phyloP scores from a whole-genome alignment of 1,140 invertebrate species.

The Latrodectus geometricus region DNA sequence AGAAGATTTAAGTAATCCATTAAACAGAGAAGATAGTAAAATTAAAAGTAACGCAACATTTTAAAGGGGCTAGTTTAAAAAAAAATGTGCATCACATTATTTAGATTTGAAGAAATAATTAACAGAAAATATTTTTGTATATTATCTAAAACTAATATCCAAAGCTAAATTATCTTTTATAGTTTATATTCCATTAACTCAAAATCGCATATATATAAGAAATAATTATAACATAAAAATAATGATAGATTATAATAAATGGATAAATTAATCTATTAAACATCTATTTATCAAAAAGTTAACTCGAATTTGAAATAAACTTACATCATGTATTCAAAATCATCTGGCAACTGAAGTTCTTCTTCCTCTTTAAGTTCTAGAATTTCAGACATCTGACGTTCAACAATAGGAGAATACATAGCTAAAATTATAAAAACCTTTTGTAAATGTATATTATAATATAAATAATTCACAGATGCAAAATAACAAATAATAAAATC shows the following conservation, averaged over 20 bases:
- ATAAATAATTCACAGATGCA: background rate
- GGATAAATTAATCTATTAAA: background rate
- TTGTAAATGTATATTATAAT: too few relatives aligned
- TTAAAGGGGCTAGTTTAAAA: too few relatives aligned
- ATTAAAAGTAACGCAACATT: too few relatives aligned
- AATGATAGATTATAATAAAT: background rate
- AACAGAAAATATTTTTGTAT: too few relatives aligned
- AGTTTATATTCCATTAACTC: too few relatives aligned
- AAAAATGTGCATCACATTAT: too few relatives aligned
- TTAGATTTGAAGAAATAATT: too few relatives aligned
- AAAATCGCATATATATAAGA: background rate
- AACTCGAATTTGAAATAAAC: conserved; percentile 46
- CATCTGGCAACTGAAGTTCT: conserved; percentile 76
- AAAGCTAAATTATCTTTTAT: too few relatives aligned
- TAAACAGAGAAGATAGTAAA: too few relatives aligned
- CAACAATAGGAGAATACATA: conserved; percentile 74
- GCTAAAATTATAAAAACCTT: conserved; percentile 67
- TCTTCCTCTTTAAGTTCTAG: conserved; percentile 79
- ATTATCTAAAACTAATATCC: too few relatives aligned
- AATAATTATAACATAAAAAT: background rate
- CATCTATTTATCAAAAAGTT: background rate
- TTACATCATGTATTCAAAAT: conserved; percentile 80
- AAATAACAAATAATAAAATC: conserved; percentile 1
- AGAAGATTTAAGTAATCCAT: too few relatives aligned
- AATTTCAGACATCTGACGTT: conserved; percentile 76